A percentile compares a stretch with the other conserved stretches of the same genome.
These are phyloP conservation scores for Chymomyza caudatula DNA, from an alignment of 2,888 invertebrate species.

Conservation along the genomic window DNA sequence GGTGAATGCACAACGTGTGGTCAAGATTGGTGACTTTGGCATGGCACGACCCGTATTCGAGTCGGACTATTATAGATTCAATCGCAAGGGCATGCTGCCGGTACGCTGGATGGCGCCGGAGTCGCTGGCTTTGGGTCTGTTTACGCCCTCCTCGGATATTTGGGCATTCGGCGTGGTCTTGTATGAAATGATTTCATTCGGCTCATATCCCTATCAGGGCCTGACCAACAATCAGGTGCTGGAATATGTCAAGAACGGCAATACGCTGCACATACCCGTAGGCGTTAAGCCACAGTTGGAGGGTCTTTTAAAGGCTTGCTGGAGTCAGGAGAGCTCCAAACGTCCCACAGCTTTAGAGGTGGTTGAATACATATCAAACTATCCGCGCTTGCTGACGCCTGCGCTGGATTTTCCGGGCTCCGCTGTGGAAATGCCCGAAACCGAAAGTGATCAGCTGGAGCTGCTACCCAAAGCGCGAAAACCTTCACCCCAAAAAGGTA, in stretches of 20 bases:
- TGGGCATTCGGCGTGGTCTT: constrained; percentile 94
- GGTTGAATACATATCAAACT: constrained; percentile 88
- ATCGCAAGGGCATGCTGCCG: constrained; percentile 91
- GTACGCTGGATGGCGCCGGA: constrained; percentile 97
- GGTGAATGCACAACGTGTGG: constrained; percentile 85
- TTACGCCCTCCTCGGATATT: constrained; percentile 91
- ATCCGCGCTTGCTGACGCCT: constrained; percentile 87
- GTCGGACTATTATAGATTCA: constrained; percentile 93
- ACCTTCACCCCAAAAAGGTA: constrained; percentile 36
- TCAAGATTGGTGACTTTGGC: constrained; percentile 92
- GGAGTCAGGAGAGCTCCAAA: constrained; percentile 84
- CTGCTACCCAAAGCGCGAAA: constrained; percentile 61
- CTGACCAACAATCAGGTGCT: constrained; percentile 91
- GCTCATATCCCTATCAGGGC: constrained; percentile 93
- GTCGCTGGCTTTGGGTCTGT: constrained; percentile 88
- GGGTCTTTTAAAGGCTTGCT: constrained; percentile 89
- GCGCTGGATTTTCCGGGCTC: constrained; percentile 87
- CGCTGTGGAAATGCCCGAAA: constrained; percentile 86
- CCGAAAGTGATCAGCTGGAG: constrained; percentile 74
- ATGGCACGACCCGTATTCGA: constrained; percentile 94
- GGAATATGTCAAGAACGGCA: constrained; percentile 87
- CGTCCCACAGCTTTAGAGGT: constrained; percentile 89
- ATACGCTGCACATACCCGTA: constrained; percentile 85
- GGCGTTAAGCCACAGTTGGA: constrained; percentile 89
- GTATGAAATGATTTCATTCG: constrained; percentile 93